Conservation (phyloP, 1,140 invertebrate genomes). For the Aricia agestis region DNA sequence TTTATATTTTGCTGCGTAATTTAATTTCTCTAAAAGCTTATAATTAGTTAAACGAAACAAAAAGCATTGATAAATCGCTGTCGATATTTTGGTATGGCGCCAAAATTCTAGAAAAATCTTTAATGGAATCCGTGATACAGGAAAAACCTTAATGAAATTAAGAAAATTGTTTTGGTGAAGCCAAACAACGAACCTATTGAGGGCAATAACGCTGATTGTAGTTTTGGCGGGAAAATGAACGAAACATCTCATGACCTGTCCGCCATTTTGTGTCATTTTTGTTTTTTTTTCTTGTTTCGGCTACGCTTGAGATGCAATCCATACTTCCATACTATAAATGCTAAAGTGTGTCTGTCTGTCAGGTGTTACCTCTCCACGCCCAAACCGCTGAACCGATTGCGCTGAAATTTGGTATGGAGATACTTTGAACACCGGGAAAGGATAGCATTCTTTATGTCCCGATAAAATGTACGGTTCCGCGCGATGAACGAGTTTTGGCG, state of each 20-base stretch:
- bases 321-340: too few species aligned
- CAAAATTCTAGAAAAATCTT: constrained; percentile 8
- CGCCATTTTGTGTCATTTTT: neutral
- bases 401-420: too few species aligned
- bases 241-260: neutral
- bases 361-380: too few species aligned
- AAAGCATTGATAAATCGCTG: constrained; percentile 2
- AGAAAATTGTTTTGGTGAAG: constrained; percentile 11
- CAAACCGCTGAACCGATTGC: too few species aligned
- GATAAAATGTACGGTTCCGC: too few species aligned
- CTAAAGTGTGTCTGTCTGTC: too few species aligned
- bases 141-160: constrained; percentile 15
- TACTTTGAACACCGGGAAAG: too few species aligned
- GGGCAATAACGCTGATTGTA: constrained; percentile 5
- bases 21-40: neutral
- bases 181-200: constrained; percentile 11
- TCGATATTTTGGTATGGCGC: constrained; percentile 9
- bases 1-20: neutral
- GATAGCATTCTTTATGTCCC: too few species aligned
- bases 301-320: too few species aligned
- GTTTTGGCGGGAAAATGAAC: constrained; percentile 7
- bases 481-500: too few species aligned
- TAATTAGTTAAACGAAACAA: neutral
- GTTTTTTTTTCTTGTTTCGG: neutral
- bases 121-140: constrained; percentile 1